Base-by-base conservation (phyloP, 1,140 invertebrate species). In the Reticulitermes speratus region DNA sequence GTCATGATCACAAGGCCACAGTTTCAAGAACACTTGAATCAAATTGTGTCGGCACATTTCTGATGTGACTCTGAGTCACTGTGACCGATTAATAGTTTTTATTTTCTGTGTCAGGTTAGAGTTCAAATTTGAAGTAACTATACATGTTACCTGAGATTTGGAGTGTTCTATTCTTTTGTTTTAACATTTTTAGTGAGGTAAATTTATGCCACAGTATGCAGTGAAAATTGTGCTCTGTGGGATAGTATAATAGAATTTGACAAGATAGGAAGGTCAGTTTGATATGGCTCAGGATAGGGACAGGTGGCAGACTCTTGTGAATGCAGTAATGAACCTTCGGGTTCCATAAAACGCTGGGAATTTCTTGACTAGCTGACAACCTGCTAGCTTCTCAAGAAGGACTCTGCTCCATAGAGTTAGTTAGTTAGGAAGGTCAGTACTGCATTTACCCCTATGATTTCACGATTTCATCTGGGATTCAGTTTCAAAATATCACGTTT, bases 1-100 rank as follows among this genome's bases (percentile, higher is more conserved):
- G 48, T 86, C 85, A 45, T 75, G 16, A 30, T 21, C 55, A 38
- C 21, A 55, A 52, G 84, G 59, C 84, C 38, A 83, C 82, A 44
- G 23, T 83, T 44, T 52, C 44, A 44, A 44, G 82, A 19, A 45
- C 19, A 8, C 82, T 25, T 38, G 21, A 25, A 9, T 52, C 44
- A 83, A 11, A 83, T 52, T 44, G 82, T 75, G 65, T 8, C n/a
- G n/a, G n/a, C 65, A 75, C 65, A 75, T 16, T 75, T 75, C 65
- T 75, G 7, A 75, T 75, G 65, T 75, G 65, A 25, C 65, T 75
- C 7, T 75, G n/a, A 75, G 65, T 75, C 65, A 30, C 65, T 75
- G 25, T 65, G 65, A 30, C 65, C n/a, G 65, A 75, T 75, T 6
- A 30, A 25, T 75, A 30, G 65, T n/a, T 75, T 75, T 75, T 25